These are phyloP conservation scores for Chunga burmeisteri DNA, from an alignment of 2,113 vertebrate genomes.

Conservation along the genomic window DNA sequence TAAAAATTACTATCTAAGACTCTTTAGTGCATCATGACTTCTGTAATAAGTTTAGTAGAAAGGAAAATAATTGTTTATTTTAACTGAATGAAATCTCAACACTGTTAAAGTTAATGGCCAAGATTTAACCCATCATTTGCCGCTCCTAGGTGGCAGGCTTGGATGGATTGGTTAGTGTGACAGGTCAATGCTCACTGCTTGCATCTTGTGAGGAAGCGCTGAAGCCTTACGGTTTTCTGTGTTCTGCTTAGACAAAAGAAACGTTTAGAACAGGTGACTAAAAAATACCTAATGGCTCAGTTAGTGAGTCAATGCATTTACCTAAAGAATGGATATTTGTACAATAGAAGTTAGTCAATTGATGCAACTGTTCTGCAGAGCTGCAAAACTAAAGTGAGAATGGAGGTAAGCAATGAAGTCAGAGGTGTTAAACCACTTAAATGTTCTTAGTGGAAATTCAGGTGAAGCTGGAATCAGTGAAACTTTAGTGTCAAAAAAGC, in stretches of 20 bases:
- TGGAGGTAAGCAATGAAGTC: background rate
- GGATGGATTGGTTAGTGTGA: background rate
- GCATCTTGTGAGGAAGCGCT: background rate
- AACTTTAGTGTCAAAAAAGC: background rate
- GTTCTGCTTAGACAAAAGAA: background rate
- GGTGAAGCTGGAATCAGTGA: background rate
- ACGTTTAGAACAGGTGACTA: background rate
- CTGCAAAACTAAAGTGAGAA: background rate
- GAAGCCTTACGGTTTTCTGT: background rate
- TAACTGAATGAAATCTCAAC: background rate
- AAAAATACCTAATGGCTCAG: background rate
- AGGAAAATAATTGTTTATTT: background rate
- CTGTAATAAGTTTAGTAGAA: background rate
- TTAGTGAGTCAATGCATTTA: background rate
- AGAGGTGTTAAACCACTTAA: background rate
- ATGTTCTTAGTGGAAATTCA: background rate
- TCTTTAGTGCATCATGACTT: background rate
- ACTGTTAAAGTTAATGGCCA: background rate
- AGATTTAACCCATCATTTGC: background rate
- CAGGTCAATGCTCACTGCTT: background rate
- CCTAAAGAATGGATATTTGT: background rate
- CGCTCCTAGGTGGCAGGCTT: accelerated
- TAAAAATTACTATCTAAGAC: background rate
- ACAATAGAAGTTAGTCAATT: background rate
- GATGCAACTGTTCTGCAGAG: background rate